Percentiles rank a stretch among this genome's conserved stretches.
Evolutionary conservation across 53 echinoderm and acorn worm genomes (phyloP).

Genomic region (Glandiceps talaboti): DNA sequence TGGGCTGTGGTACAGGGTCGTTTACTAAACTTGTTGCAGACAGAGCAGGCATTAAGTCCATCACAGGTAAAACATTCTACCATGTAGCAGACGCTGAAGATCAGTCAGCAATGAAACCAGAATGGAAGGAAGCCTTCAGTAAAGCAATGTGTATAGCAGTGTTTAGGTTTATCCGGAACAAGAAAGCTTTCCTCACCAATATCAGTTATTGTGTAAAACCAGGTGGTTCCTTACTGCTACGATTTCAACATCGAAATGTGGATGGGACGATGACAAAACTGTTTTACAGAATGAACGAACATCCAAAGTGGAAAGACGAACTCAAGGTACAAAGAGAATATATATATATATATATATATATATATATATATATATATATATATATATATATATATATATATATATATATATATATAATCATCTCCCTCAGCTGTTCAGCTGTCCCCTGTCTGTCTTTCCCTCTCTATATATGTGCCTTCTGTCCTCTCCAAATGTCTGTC

Average conservation of each 20-base stretch:
- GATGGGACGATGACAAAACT: background rate
- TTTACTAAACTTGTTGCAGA: background rate
- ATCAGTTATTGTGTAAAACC: background rate
- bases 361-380: no score
- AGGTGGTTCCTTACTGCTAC: background rate
- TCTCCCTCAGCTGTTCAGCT: no score
- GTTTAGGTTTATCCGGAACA: background rate
- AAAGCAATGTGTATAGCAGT: background rate
- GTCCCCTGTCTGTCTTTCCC: no score
- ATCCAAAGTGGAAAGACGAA: background rate
- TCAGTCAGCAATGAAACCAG: background rate
- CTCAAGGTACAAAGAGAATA: no score
- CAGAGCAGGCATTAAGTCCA: background rate
- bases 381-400: no score
- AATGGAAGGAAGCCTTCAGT: background rate
- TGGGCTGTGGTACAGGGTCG: background rate
- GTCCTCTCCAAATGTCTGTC: no score
- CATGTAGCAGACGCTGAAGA: background rate
- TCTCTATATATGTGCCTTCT: no score
- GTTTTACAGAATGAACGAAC: background rate
- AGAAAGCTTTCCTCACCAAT: background rate
- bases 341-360: no score
- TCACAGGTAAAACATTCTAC: background rate
- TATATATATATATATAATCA: no score
- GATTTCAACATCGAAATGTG: background rate